These are phyloP conservation scores for Hydra vulgaris DNA, from an alignment of 30 jellyfish, hydroid and myxozoan species.

Conservation along the genomic window DNA sequence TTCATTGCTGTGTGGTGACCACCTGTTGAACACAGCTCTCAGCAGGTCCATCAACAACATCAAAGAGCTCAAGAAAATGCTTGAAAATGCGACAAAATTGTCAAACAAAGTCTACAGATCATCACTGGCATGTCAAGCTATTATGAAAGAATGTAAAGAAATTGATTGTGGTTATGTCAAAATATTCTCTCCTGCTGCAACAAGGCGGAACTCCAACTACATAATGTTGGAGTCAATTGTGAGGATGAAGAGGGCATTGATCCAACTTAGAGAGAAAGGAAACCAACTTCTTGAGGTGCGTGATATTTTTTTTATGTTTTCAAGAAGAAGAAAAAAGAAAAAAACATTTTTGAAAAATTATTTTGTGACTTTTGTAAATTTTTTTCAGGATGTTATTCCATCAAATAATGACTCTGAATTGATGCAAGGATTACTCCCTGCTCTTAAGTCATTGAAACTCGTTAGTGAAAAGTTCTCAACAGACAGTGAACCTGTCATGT, in stretches of 20 bases:
- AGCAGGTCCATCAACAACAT: background rate
- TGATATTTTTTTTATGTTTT: background rate
- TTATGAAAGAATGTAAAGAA: background rate
- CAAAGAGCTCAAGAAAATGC: background rate
- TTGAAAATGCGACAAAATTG: background rate
- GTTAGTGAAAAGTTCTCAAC: background rate
- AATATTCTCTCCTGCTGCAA: background rate
- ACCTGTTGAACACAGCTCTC: background rate
- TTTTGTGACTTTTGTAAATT: background rate
- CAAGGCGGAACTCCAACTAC: background rate
- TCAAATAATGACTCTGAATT: background rate
- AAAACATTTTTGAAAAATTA: background rate
- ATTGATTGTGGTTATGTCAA: background rate
- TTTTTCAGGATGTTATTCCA: background rate
- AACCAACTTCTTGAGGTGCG: background rate
- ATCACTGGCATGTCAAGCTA: background rate
- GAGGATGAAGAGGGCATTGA: background rate
- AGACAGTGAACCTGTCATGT: background rate
- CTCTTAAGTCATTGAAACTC: background rate
- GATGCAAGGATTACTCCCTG: background rate
- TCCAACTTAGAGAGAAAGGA: background rate
- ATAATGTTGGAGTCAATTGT: background rate
- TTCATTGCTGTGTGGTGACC: background rate
- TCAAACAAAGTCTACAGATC: background rate
- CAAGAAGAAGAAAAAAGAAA: background rate